These are phyloP conservation scores for Lithodes maja DNA, from an alignment of 2,888 invertebrate species.

Conservation along the genomic window DNA sequence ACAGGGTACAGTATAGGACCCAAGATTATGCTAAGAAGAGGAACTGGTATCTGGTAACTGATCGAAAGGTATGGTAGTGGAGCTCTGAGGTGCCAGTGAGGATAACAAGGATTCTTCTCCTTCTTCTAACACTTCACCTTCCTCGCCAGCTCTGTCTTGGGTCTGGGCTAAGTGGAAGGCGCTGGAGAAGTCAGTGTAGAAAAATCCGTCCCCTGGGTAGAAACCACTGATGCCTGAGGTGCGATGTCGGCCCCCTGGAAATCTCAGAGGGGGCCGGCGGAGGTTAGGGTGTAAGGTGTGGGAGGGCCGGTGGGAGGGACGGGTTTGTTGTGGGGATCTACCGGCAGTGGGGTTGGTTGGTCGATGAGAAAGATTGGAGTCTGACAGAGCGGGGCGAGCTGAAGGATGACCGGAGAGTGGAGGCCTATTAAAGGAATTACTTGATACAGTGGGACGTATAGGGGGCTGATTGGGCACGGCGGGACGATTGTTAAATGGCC, in stretches of 20 bases:
- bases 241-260: background rate
- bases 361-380: background rate
- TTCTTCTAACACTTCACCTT: background rate
- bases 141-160: background rate
- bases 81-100: background rate
- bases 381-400: background rate
- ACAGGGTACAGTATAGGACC: no score
- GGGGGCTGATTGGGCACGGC: background rate
- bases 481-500: slow-evolving; percentile 19
- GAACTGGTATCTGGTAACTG: background rate
- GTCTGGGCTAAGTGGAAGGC: slow-evolving; percentile 43
- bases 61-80: background rate
- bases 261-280: background rate
- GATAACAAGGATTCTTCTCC: background rate
- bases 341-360: background rate
- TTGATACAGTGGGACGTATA: background rate
- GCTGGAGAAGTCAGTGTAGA: slow-evolving; percentile 48
- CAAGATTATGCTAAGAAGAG: background rate
- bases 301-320: background rate
- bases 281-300: background rate
- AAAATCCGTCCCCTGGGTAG: slow-evolving; percentile 50
- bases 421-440: background rate
- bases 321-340: background rate
- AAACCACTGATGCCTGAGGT: background rate
- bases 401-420: background rate